phyloP scores from a whole-genome alignment of 37 sponge, comb jelly and placozoan genomes.

The Crambe crambe region DNA sequence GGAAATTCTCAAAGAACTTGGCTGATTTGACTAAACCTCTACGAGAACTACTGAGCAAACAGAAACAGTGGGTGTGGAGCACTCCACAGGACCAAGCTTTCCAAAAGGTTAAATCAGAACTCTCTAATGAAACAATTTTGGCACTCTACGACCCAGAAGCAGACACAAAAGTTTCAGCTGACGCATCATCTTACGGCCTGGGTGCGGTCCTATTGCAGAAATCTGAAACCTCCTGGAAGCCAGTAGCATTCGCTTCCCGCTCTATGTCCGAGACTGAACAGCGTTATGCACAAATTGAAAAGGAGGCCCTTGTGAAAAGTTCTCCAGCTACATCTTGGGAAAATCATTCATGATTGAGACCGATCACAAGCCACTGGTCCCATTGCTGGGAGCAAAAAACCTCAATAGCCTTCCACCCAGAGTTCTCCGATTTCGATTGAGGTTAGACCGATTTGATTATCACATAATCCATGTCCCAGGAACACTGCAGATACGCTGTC shows the following conservation, averaged over 20 bases:
- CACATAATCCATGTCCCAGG: conserved; percentile 36
- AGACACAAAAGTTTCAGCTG: conserved; percentile 39
- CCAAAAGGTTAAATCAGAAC: conserved; percentile 22
- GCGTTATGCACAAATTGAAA: conserved; percentile 45
- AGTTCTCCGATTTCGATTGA: conserved; percentile 22
- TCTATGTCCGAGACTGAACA: conserved; percentile 43
- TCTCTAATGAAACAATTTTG: conserved; percentile 27
- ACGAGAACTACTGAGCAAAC: conserved; percentile 26
- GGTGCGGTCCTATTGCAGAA: conserved; percentile 47
- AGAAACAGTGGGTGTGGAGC: conserved; percentile 46
- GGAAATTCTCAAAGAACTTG: conserved; percentile 40
- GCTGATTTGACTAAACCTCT: conserved; percentile 56
- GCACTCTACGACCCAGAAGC: conserved; percentile 33
- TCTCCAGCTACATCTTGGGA: conserved; percentile 24
- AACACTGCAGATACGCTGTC: conserved; percentile 40
- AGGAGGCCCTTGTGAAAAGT: conserved; percentile 50
- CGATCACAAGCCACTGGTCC: conserved; percentile 54
- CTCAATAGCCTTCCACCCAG: conserved; percentile 28
- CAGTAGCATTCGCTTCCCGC: conserved; percentile 29
- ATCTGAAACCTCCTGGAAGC: conserved; percentile 17
- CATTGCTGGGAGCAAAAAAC: conserved; percentile 21
- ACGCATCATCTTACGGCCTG: conserved; percentile 44
- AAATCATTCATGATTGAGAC: conserved; percentile 20
- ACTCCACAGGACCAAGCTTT: conserved; percentile 29
- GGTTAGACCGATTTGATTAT: conserved; percentile 14